Percentiles rank a stretch among this genome's conserved stretches.
Conservation (phyloP, 2,797 vertebrate genomes). For the Esox masquinongy region DNA sequence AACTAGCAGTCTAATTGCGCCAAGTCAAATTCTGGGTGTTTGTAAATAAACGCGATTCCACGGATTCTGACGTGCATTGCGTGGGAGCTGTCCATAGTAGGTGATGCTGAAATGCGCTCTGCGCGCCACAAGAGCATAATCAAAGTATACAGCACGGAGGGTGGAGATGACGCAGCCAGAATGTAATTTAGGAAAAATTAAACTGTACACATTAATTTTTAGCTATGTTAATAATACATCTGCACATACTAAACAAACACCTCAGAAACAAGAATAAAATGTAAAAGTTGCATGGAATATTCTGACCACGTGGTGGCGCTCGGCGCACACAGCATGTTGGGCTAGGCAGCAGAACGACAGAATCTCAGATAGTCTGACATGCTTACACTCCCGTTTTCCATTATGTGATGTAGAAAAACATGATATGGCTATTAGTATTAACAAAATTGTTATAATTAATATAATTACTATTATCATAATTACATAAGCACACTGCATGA, state of each 20-base stretch:
- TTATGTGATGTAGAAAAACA: not conserved
- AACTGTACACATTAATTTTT: not conserved
- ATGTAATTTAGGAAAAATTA: not conserved
- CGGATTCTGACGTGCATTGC: not conserved
- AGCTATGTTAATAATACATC: not conserved
- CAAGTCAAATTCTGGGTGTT: not conserved
- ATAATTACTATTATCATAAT: no score
- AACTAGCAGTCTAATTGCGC: no score
- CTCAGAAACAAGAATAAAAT: not conserved
- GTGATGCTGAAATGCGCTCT: constrained; percentile 24
- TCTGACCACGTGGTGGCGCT: not conserved
- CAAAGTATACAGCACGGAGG: not conserved
- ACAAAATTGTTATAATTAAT: no score
- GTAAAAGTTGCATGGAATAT: no score
- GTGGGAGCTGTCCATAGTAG: constrained; percentile 29
- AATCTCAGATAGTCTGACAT: not conserved
- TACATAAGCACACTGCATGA: no score
- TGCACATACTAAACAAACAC: not conserved
- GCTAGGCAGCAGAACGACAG: not conserved
- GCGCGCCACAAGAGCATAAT: not conserved
- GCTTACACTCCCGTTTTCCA: not conserved
- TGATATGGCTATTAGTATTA: not conserved
- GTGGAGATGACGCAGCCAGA: not conserved
- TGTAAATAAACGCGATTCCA: not conserved
- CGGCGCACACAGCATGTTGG: not conserved